Evolutionary conservation across 2,888 invertebrate species (phyloP), one percentile per base, ranked within the genome.

Genomic region (Aphidoletes aphidimyza): DNA sequence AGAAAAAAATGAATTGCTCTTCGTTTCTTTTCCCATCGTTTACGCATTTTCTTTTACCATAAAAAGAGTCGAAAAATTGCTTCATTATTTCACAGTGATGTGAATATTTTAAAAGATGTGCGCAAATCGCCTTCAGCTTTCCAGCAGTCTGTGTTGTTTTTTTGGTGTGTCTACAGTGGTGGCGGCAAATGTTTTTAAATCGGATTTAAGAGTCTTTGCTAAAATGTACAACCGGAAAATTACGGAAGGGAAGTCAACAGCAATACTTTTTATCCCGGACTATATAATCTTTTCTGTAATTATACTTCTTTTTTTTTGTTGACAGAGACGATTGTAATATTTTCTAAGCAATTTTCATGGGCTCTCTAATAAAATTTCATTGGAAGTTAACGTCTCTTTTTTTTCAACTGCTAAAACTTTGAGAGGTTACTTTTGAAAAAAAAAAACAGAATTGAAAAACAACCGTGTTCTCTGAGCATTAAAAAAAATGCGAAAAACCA

Each of bases 81-180:
- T 54, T 54, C 54, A 54, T 54, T 54, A 54, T 54, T 69, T 69
- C 69, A 5, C 11, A 30, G 30, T 30, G 30, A 69, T 69, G 69
- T 69, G 30, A 69, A 69, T 69, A 69, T 69, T 69, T 69, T n/a
- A 69, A 69, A 30, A 69, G 69, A 9, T 69, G 54, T 19, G 47
- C 54, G n/a, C 54, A 11, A 30, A 69, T 69, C 17, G 69, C 34
- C 14, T 2, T 22, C 17, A 54, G 30, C 69, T 30, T 69, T 69
- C 11, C 30, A 9, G 22, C 3, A 22, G 30, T 69, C 5, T 69
- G 30, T 30, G 11, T 69, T 3, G 17, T 69, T 69, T 30, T 30
- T 69, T 30, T 42, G 8, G 6, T 42, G 8, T 42, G 42, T 42
- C 42, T 42, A 14, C 6, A 6, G 42, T 42, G 42, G 11, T 69